phyloP scores from a whole-genome alignment of 2,113 vertebrate species.

The Odocoileus virginianus region DNA sequence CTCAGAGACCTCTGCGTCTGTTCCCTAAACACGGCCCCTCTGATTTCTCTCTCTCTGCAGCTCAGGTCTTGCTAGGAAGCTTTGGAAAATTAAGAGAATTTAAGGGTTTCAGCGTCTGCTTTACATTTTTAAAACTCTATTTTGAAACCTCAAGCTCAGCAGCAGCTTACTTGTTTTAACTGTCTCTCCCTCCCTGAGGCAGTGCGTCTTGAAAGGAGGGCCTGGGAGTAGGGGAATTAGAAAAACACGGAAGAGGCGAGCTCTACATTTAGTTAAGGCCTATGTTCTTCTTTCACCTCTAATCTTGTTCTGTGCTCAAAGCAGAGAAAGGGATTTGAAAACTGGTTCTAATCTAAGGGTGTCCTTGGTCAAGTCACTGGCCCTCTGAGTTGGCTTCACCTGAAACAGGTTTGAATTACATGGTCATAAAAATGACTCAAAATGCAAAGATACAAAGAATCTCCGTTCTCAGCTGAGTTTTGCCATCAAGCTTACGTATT shows the following conservation, averaged over 20 bases:
- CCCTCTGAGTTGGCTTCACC: background rate
- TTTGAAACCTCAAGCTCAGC: conserved; percentile 11
- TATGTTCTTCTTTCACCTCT: background rate
- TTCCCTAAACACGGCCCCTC: background rate
- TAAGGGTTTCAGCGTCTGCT: background rate
- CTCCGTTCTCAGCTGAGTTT: background rate
- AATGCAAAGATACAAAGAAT: background rate
- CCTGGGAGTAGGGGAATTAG: background rate
- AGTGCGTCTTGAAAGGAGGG: background rate
- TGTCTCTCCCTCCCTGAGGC: background rate
- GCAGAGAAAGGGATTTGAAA: background rate
- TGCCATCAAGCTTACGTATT: background rate
- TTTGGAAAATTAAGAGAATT: background rate
- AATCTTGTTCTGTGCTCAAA: background rate
- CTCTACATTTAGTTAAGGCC: background rate
- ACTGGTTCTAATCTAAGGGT: background rate
- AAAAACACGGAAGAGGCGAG: background rate
- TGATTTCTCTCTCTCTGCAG: background rate
- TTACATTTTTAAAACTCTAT: background rate
- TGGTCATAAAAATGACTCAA: background rate
- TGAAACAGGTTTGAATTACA: background rate
- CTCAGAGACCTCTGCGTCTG: background rate
- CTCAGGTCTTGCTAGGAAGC: background rate
- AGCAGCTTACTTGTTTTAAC: background rate
- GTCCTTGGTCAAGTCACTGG: background rate